Conservation (phyloP, 1,140 invertebrate species). For the Solenopsis fugax region DNA sequence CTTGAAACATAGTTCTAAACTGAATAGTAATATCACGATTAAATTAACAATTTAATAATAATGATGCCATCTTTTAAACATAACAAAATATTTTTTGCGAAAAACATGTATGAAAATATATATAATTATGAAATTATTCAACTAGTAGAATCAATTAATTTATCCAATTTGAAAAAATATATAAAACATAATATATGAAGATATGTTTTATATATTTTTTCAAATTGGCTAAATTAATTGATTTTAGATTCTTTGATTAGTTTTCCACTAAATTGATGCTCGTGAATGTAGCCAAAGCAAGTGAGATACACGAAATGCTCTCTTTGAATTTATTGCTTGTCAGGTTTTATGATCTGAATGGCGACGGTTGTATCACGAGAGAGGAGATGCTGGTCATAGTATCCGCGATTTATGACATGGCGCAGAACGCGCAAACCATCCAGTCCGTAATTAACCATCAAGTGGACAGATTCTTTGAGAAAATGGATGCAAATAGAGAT, state of each 20-base stretch:
- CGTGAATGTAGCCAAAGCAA: not conserved
- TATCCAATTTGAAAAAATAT: not conserved
- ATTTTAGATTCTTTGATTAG: constrained; percentile 14
- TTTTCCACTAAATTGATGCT: not conserved
- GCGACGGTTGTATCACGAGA: constrained; percentile 82
- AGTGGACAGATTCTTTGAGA: constrained; percentile 81
- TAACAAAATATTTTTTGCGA: too few relatives aligned
- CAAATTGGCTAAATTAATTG: not conserved
- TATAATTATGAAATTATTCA: too few relatives aligned
- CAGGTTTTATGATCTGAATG: constrained; percentile 83
- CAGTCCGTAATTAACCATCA: constrained; percentile 77
- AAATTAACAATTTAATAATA: too few relatives aligned
- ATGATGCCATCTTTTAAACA: too few relatives aligned
- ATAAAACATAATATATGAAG: not conserved
- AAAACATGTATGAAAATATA: too few relatives aligned
- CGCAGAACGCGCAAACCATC: constrained; percentile 70
- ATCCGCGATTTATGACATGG: constrained; percentile 82
- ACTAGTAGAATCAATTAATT: not conserved
- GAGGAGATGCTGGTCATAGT: constrained; percentile 80
- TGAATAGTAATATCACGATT: too few relatives aligned
- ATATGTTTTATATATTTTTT: not conserved
- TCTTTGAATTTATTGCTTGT: constrained; percentile 22
- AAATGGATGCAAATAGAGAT: constrained; percentile 82
- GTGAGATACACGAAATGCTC: constrained; percentile 18
- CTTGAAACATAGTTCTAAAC: too few relatives aligned